Evolutionary conservation across 2,797 vertebrate species (phyloP).

Genomic region (Sibirionetta formosa): DNA sequence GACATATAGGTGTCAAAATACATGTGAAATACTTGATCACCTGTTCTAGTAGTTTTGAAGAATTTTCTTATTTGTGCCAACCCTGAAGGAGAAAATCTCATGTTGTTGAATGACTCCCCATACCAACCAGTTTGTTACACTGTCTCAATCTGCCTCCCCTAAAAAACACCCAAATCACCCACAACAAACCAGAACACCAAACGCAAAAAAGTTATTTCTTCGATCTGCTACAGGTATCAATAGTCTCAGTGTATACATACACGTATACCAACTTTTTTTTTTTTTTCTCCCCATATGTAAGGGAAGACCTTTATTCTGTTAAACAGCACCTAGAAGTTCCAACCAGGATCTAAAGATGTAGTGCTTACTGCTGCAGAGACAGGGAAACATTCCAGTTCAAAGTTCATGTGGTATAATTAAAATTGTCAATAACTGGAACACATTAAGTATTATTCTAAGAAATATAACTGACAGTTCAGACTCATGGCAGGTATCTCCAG

Average conservation of each 20-base stretch:
- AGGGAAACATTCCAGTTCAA: not conserved
- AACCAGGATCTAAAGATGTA: not conserved
- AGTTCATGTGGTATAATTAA: not conserved
- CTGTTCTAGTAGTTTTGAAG: not conserved
- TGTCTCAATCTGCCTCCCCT: not conserved
- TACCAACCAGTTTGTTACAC: not conserved
- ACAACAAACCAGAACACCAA: not conserved
- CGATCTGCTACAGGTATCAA: not conserved
- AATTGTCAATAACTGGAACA: not conserved
- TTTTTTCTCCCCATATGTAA: not conserved
- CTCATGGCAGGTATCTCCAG: not conserved
- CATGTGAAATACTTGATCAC: not conserved
- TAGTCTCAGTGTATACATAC: not conserved
- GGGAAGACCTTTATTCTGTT: not conserved
- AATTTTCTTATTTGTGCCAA: not conserved
- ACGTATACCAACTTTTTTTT: not conserved
- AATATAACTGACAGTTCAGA: not conserved
- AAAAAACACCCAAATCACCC: not conserved
- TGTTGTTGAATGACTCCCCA: rapidly evolving
- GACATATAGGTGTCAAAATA: not conserved
- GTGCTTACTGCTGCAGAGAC: not conserved
- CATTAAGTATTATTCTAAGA: not conserved
- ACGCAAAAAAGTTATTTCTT: not conserved
- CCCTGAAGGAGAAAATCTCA: not conserved
- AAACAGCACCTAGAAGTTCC: not conserved